Evolutionary conservation across 2,113 vertebrate species (phyloP).

Genomic region (Paracanthobrama guichenoti): DNA sequence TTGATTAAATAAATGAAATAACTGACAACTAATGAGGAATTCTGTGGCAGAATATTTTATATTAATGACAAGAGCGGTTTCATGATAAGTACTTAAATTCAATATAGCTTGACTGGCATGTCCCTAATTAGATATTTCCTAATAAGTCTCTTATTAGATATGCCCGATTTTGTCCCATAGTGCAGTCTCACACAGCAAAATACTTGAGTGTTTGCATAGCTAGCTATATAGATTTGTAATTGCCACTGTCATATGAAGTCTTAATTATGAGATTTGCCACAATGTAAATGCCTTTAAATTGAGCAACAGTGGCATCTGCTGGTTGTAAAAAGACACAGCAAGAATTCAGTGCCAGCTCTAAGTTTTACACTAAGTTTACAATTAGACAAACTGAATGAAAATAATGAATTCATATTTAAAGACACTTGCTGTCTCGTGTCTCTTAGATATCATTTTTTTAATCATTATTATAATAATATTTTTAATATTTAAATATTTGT

Average conservation of each 20-base stretch:
- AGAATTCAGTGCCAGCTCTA: not conserved
- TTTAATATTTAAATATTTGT: not conserved
- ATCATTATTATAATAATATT: no score
- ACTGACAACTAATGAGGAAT: constrained; percentile 30
- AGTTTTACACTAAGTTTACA: no score
- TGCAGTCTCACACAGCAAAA: constrained; percentile 5
- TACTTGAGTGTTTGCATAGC: constrained; percentile 24
- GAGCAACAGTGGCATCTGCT: constrained; percentile 78
- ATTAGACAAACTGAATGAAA: not conserved
- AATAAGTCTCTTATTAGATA: constrained; percentile 30
- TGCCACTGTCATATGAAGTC: constrained; percentile 23
- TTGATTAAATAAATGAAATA: constrained; percentile 38
- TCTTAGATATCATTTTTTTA: no score
- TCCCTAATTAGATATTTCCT: constrained; percentile 34
- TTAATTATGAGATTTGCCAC: constrained; percentile 19
- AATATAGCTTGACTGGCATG: constrained; percentile 27
- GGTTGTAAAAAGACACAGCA: constrained; percentile 51
- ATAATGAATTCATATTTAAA: no score
- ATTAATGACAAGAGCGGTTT: constrained; percentile 23
- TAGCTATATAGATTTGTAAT: constrained; percentile 23
- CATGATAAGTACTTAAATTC: constrained; percentile 15
- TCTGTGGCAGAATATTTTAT: constrained; percentile 21
- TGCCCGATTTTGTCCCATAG: constrained; percentile 24
- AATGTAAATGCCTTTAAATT: constrained; percentile 43
- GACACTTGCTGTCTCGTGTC: no score